Evolutionary conservation across 2,888 invertebrate genomes (phyloP).

Genomic region (Papilio gigon): DNA sequence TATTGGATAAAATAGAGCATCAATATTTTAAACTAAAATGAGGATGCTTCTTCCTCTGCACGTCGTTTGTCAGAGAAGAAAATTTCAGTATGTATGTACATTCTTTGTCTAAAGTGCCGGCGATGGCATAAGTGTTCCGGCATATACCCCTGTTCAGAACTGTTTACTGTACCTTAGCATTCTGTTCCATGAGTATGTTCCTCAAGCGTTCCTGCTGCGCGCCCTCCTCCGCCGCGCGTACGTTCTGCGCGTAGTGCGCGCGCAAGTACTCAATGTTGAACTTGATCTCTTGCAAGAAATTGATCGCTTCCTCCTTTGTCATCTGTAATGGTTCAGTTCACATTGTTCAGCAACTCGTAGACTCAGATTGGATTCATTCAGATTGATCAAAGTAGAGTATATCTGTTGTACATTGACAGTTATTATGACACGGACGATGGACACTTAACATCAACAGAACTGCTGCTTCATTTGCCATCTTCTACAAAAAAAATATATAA

Average conservation of each 20-base stretch:
- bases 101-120: too few relatives aligned
- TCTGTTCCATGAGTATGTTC: conserved; percentile 71
- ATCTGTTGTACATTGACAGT: too few relatives aligned
- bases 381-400: too few relatives aligned
- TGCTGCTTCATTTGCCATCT: too few relatives aligned
- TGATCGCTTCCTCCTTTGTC: conserved; percentile 88
- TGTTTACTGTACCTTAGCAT: conserved; percentile 59
- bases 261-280: conserved; percentile 87
- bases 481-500: too few relatives aligned
- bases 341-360: background rate
- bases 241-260: conserved; percentile 82
- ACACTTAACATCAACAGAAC: too few relatives aligned
- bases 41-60: too few relatives aligned
- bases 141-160: background rate
- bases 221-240: conserved; percentile 70
- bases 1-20: background rate
- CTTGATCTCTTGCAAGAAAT: conserved; percentile 89
- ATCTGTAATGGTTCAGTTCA: conserved; percentile 79
- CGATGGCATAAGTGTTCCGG: background rate
- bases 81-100: too few relatives aligned
- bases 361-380: too few relatives aligned
- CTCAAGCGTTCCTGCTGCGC: conserved; percentile 74
- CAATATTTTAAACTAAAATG: background rate
- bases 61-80: too few relatives aligned
- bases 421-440: too few relatives aligned